A percentile compares a stretch with the other conserved stretches of the same genome.
phyloP scores from a whole-genome alignment of 2,113 vertebrate species.

The Amazona vittata region DNA sequence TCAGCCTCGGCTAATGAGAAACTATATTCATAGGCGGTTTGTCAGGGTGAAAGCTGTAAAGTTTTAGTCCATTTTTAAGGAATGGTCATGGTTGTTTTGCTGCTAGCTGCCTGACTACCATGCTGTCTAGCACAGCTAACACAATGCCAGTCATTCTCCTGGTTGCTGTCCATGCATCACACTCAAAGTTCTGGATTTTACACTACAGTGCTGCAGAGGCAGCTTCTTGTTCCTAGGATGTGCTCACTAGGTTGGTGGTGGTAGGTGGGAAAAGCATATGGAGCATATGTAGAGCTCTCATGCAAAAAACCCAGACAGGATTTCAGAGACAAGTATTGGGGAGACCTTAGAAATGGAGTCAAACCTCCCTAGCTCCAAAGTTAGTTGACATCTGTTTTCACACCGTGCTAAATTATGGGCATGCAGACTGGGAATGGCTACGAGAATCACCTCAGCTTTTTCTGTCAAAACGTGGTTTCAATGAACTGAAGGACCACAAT shows the following conservation, averaged over 20 bases:
- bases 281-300: neutral
- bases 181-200: neutral
- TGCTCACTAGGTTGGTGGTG: neutral
- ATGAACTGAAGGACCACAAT: neutral
- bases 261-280: neutral
- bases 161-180: rapidly evolving
- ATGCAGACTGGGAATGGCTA: neutral
- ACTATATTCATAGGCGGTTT: neutral
- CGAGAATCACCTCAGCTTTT: neutral
- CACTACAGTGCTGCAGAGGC: too few species aligned
- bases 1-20: neutral
- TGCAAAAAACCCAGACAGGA: neutral
- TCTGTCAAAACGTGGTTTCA: neutral
- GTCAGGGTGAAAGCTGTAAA: neutral
- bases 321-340: neutral
- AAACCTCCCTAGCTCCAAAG: neutral
- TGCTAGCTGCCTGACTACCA: neutral
- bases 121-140: neutral
- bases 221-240: neutral
- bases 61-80: neutral
- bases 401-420: neutral
- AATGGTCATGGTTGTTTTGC: neutral
- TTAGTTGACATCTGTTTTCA: too few species aligned
- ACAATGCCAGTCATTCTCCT: neutral
- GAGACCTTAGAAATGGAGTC: neutral